Base-by-base conservation (phyloP, 2,113 vertebrate genomes). In the Cinclus mexicanus region DNA sequence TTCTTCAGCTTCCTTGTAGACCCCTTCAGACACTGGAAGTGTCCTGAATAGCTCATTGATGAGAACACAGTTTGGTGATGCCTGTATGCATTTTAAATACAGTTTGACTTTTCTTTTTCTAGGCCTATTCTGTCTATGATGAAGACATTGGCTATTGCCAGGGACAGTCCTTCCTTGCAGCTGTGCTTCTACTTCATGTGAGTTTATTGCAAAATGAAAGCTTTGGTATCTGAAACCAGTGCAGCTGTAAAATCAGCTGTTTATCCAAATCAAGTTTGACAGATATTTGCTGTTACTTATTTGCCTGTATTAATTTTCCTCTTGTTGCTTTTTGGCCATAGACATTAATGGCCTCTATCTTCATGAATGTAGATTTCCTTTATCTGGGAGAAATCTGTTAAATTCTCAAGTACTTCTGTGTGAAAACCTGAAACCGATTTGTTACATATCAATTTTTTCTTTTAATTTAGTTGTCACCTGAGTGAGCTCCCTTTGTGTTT, bases 71-170 rank as follows among this genome's bases (percentile, higher is more conserved):
- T 57, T 7, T 22, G 50, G 14, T 60, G 53, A 29, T 53, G n/a
- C 18, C 42, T 39, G 19, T 1, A 0, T 83, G 41, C 44, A 29
- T 89, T 89, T 85, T 59, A 80, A 95, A 60, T 24, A 13, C n/a
- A 22, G 18, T 18, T 21, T 72, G 15, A 12, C 71, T 74, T 95
- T 53, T 80, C 37, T 95, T 57, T 97, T 19, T 88, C 52, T 91
- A 99, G 99, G 99, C 99, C 19, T 99, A 99, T 89, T 99, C 99
- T n/a, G 99, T 99, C 50, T 99, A 99, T 33, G 99, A 99, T 83
- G 99, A 99, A 92, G 99, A 99, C 95, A 99, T 99, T n/a, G 99
- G 99, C 39, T 99, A 99, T 83, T 99, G 99, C 97, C 99, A 99
- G 96, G 99, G 99, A 69, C 99, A 99, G 97, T 99, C 99, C 14